These are phyloP conservation scores for Ochlodes sylvanus DNA, from an alignment of 2,888 invertebrate species.

Conservation along the genomic window DNA sequence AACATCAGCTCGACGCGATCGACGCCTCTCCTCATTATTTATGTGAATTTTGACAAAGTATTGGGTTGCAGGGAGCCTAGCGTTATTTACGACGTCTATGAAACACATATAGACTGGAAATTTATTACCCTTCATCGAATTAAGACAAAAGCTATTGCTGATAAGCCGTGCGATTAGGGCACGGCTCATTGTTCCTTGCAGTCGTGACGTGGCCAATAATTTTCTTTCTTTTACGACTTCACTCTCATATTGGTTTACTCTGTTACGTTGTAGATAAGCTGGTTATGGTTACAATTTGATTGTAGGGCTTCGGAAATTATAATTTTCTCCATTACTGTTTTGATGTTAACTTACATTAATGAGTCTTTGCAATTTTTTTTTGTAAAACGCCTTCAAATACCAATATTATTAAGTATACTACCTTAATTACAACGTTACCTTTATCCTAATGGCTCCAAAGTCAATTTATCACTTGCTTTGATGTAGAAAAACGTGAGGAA, in stretches of 20 bases:
- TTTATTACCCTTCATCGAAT: slow-evolving; percentile 62
- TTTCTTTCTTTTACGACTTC: slow-evolving; percentile 71
- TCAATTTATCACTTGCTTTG: no score
- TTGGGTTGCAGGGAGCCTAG: slow-evolving; percentile 67
- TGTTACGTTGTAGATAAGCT: slow-evolving; percentile 32
- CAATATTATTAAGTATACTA: no score
- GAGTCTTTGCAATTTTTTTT: no score
- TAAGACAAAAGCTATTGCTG: slow-evolving; percentile 79
- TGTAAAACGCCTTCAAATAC: no score
- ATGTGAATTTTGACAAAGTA: slow-evolving; percentile 81
- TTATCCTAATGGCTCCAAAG: no score
- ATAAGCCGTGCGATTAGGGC: slow-evolving; percentile 73
- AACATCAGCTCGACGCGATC: slow-evolving; percentile 64
- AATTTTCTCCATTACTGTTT: no score
- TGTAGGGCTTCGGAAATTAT: slow-evolving; percentile 14
- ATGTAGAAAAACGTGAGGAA: no score
- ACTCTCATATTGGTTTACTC: slow-evolving; percentile 57
- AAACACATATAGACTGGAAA: slow-evolving; percentile 62
- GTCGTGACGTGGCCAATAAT: slow-evolving; percentile 70
- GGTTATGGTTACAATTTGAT: slow-evolving; percentile 40
- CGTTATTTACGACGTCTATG: slow-evolving; percentile 76
- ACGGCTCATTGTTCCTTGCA: slow-evolving; percentile 74
- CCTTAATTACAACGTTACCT: no score
- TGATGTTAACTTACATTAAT: no score
- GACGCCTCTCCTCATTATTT: slow-evolving; percentile 73